Evolutionary conservation across 2,113 vertebrate species (phyloP).

Genomic region (Ammodytes marinus): DNA sequence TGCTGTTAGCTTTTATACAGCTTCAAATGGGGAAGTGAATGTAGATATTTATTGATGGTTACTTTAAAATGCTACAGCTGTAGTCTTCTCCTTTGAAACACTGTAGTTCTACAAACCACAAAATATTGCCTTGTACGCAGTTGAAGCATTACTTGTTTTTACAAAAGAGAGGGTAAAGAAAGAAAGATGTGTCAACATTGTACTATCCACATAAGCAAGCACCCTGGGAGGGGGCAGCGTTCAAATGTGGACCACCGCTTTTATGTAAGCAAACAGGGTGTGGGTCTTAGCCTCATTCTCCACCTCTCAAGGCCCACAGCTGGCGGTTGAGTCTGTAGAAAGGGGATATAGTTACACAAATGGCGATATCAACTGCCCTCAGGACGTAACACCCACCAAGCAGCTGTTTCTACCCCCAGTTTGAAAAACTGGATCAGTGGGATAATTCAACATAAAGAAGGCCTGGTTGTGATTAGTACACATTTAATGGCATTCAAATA

Average conservation of each 20-base stretch:
- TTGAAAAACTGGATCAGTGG: slow-evolving; percentile 45
- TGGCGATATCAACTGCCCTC: slow-evolving; percentile 53
- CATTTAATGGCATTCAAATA: background rate
- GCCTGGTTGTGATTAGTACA: background rate
- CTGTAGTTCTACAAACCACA: background rate
- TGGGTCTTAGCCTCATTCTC: slow-evolving; percentile 48
- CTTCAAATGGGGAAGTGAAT: slow-evolving; percentile 1
- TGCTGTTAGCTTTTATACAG: background rate
- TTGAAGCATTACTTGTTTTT: background rate
- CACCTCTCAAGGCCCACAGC: slow-evolving; percentile 60
- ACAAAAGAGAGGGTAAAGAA: background rate
- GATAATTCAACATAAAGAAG: background rate
- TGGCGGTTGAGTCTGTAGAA: slow-evolving; percentile 56
- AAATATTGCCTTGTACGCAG: background rate
- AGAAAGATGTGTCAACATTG: slow-evolving; percentile 27
- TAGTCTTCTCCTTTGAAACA: background rate
- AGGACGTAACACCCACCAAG: slow-evolving; percentile 59
- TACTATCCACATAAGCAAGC: slow-evolving; percentile 21
- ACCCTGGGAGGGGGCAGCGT: slow-evolving; percentile 23
- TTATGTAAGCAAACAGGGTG: slow-evolving; percentile 65
- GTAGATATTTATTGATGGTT: background rate
- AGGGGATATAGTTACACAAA: slow-evolving; percentile 71
- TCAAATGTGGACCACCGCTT: slow-evolving; percentile 52
- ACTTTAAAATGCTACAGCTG: slow-evolving; percentile 27
- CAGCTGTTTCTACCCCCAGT: slow-evolving; percentile 62